A percentile compares a stretch with the other conserved stretches of the same genome.
These are phyloP conservation scores for Tiaroga cobitis DNA, from an alignment of 2,797 vertebrate species.

Conservation along the genomic window DNA sequence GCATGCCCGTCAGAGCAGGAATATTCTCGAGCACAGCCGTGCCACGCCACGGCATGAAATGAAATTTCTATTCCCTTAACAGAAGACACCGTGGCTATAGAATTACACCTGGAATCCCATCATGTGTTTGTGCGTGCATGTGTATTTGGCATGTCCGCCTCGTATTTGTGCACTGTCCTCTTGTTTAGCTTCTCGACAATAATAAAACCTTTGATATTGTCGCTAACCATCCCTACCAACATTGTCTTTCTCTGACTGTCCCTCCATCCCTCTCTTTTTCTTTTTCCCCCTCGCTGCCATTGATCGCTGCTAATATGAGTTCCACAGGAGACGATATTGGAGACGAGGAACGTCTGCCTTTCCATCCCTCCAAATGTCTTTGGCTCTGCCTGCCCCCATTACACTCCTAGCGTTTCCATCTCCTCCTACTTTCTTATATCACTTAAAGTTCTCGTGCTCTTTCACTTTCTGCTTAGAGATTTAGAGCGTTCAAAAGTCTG, in stretches of 20 bases:
- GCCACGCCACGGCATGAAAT: conserved; percentile 68
- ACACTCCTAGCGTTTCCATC: background rate
- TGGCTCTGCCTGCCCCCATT: conserved; percentile 23
- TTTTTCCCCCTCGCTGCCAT: background rate
- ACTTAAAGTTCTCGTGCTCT: conserved; percentile 9
- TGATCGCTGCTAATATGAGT: conserved; percentile 28
- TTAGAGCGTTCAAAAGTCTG: background rate
- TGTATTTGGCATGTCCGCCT: conserved; percentile 18
- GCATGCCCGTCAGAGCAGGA: conserved; percentile 50
- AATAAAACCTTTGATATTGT: conserved; percentile 34
- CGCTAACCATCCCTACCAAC: background rate
- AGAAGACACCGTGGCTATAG: conserved; percentile 55
- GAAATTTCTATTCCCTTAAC: conserved; percentile 60
- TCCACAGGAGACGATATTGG: conserved; percentile 21
- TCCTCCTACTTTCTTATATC: conserved; percentile 9
- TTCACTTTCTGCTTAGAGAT: background rate
- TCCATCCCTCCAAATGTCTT: conserved; percentile 18
- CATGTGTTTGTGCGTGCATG: conserved; percentile 44
- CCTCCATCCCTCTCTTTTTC: conserved; percentile 17
- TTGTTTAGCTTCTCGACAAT: conserved; percentile 34
- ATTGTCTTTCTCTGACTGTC: conserved; percentile 16
- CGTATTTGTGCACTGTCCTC: conserved; percentile 24
- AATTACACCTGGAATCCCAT: conserved; percentile 57
- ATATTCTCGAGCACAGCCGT: conserved; percentile 54
- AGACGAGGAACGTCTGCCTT: conserved; percentile 31